A percentile compares a stretch with the other conserved stretches of the same genome.
These are phyloP conservation scores for Patiria miniata DNA, from an alignment of 35 echinoderm and acorn worm genomes.

Conservation along the genomic window DNA sequence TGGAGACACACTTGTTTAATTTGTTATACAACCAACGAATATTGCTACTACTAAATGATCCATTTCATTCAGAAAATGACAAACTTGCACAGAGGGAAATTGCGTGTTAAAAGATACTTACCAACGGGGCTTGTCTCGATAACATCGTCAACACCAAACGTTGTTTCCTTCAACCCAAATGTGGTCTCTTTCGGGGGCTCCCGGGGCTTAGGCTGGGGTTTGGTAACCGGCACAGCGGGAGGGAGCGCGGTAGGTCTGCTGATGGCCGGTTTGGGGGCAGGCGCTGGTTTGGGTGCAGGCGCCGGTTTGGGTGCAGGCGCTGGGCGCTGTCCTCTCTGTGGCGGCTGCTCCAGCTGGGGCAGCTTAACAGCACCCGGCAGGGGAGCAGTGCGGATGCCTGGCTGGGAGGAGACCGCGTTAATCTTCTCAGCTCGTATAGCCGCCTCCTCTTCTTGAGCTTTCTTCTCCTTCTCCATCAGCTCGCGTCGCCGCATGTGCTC, in stretches of 20 bases:
- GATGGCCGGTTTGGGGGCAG: background rate
- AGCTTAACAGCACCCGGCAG: slow-evolving; percentile 18
- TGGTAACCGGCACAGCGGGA: slow-evolving; percentile 16
- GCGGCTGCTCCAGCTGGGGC: slow-evolving; percentile 16
- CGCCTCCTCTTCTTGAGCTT: slow-evolving; percentile 18
- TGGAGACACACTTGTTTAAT: no score
- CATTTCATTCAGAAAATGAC: no score
- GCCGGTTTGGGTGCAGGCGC: slow-evolving; percentile 1
- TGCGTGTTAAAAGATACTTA: background rate
- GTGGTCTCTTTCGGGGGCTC: slow-evolving; percentile 16
- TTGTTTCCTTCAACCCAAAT: slow-evolving; percentile 47
- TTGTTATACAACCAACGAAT: no score
- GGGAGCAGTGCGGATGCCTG: background rate
- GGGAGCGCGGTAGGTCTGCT: no score
- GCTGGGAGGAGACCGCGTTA: background rate
- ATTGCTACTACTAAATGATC: no score
- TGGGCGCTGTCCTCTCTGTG: slow-evolving; percentile 27
- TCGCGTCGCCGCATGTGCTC: slow-evolving; percentile 63
- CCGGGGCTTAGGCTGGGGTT: background rate
- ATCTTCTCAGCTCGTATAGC: slow-evolving; percentile 14
- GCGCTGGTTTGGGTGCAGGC: background rate
- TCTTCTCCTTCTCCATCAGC: slow-evolving; percentile 35
- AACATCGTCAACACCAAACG: slow-evolving; percentile 59
- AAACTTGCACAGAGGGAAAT: no score
- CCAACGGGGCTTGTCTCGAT: background rate